phyloP scores from a whole-genome alignment of 2,888 invertebrate species.

The Euclidia mi region DNA sequence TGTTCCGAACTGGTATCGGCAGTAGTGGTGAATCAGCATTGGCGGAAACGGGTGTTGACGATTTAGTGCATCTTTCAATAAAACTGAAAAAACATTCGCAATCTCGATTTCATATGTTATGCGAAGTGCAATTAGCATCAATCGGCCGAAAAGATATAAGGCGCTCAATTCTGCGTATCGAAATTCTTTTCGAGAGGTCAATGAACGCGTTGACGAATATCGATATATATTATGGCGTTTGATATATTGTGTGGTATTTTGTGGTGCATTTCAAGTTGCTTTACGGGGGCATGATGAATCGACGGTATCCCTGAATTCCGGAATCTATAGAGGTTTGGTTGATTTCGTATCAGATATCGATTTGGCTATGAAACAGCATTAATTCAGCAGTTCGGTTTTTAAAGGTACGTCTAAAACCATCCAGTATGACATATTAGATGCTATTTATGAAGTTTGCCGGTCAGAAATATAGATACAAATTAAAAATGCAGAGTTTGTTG shows the following conservation, averaged over 20 bases:
- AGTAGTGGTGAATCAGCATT: not conserved
- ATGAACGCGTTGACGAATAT: not conserved
- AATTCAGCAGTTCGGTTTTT: too few species aligned
- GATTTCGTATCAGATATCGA: too few species aligned
- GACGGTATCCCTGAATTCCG: not conserved
- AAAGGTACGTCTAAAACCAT: too few species aligned
- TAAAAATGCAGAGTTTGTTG: too few species aligned
- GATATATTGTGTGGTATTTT: not conserved
- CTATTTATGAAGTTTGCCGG: too few species aligned
- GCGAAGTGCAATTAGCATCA: not conserved
- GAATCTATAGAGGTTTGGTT: too few species aligned
- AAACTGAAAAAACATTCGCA: not conserved
- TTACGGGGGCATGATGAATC: conserved; percentile 1
- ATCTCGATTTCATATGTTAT: conserved; percentile 1
- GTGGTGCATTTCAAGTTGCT: too few species aligned
- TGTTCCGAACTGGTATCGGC: not conserved
- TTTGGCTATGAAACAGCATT: too few species aligned
- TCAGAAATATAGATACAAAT: too few species aligned
- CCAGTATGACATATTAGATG: too few species aligned
- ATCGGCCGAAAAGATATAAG: conserved; percentile 2
- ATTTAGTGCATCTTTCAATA: conserved; percentile 1
- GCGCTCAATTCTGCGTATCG: not conserved
- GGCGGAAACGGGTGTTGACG: conserved; percentile 3
- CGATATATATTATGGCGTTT: conserved; percentile 3
- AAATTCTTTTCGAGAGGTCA: conserved; percentile 1